A percentile compares a stretch with the other conserved stretches of the same genome.
These are phyloP conservation scores for Illadopsis cleaveri DNA, from an alignment of 2,113 vertebrate genomes.

Conservation along the genomic window DNA sequence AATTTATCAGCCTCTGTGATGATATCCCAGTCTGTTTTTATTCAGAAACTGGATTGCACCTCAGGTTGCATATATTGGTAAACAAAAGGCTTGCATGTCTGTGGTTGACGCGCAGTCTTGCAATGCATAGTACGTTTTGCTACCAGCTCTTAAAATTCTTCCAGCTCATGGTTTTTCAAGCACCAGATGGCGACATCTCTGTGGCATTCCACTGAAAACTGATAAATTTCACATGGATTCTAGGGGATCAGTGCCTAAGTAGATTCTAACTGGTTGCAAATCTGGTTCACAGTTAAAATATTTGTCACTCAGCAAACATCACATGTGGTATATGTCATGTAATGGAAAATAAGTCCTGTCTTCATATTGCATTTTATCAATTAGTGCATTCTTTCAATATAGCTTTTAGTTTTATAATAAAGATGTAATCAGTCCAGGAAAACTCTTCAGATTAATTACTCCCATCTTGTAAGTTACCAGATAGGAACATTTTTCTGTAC, in stretches of 20 bases:
- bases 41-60: not conserved
- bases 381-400: not conserved
- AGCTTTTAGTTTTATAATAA: not conserved
- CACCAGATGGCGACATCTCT: not conserved
- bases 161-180: not conserved
- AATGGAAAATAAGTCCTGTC: not conserved
- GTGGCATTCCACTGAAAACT: not conserved
- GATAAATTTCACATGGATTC: not conserved
- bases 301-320: not conserved
- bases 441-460: not conserved
- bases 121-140: constrained; percentile 13
- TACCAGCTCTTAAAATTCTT: not conserved
- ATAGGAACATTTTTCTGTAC: constrained; percentile 3
- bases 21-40: not conserved
- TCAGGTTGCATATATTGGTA: not conserved
- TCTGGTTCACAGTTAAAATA: not conserved
- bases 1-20: not conserved
- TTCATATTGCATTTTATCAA: not conserved
- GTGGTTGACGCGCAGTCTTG: constrained; percentile 15
- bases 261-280: not conserved
- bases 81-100: not conserved
- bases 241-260: not conserved
- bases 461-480: not conserved
- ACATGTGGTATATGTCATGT: not conserved
- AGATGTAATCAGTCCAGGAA: not conserved